Evolutionary conservation across 2,113 vertebrate genomes (phyloP).

Genomic region (Cyprinodon brontotheroides): DNA sequence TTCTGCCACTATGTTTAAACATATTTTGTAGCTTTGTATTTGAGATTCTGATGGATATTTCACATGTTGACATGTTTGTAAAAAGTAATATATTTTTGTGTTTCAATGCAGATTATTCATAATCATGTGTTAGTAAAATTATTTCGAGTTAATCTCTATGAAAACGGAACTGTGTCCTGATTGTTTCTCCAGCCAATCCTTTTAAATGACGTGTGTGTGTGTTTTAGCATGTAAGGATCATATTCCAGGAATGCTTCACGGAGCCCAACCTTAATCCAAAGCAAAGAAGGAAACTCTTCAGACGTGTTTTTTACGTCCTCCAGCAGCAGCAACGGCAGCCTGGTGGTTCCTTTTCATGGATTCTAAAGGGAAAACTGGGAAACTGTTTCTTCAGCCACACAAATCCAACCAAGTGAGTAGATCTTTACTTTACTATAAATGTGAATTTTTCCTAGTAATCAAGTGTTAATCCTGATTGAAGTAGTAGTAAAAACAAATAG

Average conservation of each 20-base stretch:
- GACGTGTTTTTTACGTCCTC: neutral
- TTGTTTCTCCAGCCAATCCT: neutral
- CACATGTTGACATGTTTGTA: too few relatives aligned
- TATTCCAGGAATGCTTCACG: slow-evolving; percentile 39
- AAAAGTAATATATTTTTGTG: too few relatives aligned
- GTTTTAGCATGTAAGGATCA: slow-evolving; percentile 39
- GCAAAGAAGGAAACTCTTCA: neutral
- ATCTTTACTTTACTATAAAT: neutral
- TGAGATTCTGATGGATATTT: too few relatives aligned
- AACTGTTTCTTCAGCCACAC: slow-evolving; percentile 70
- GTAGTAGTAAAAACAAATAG: neutral
- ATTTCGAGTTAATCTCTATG: neutral
- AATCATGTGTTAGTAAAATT: too few relatives aligned
- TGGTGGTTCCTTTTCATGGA: slow-evolving; percentile 61
- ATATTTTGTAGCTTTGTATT: too few relatives aligned
- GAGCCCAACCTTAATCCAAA: neutral
- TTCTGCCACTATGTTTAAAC: too few relatives aligned
- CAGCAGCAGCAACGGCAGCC: neutral
- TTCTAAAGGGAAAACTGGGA: slow-evolving; percentile 64
- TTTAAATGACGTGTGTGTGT: too few relatives aligned
- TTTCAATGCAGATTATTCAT: too few relatives aligned
- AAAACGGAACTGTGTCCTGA: slow-evolving; percentile 4
- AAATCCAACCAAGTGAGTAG: slow-evolving; percentile 75
- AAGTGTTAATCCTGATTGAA: neutral
- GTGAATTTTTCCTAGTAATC: neutral